A percentile compares a stretch with the other conserved stretches of the same genome.
Evolutionary conservation across 2,113 vertebrate genomes (phyloP).

Genomic region (Synchiropus splendidus): DNA sequence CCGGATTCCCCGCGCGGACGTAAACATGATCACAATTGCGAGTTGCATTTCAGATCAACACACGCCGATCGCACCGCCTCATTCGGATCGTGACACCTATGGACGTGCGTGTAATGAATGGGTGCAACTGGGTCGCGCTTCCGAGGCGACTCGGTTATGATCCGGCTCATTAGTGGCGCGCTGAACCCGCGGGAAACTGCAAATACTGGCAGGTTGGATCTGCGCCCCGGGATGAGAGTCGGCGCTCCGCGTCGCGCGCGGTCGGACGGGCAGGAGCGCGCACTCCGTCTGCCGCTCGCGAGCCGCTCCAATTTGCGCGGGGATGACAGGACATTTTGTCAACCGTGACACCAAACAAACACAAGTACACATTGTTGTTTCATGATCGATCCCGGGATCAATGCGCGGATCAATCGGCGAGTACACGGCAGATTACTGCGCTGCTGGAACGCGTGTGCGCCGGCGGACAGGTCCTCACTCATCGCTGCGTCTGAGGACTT

Average conservation of each 20-base stretch:
- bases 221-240: conserved; percentile 22
- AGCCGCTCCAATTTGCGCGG: conserved; percentile 26
- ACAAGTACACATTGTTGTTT: conserved; percentile 3
- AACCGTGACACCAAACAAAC: conserved; percentile 1
- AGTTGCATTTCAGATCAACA: conserved; percentile 12
- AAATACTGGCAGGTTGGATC: conserved; percentile 38
- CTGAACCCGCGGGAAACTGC: conserved; percentile 32
- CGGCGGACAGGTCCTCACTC: conserved; percentile 21
- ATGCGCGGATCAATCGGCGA: conserved; percentile 20
- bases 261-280: conserved; percentile 11
- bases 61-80: conserved; percentile 1
- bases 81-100: conserved; percentile 1
- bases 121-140: conserved; percentile 42
- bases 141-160: conserved; percentile 36
- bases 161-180: conserved; percentile 47
- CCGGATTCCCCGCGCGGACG: conserved; percentile 23
- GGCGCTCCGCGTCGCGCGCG: conserved; percentile 16
- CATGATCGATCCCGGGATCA: conserved; percentile 14
- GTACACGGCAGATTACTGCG: conserved; percentile 20
- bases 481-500: too few species aligned
- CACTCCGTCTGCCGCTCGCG: conserved; percentile 32
- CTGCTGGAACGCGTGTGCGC: conserved; percentile 22
- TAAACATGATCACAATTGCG: conserved; percentile 13
- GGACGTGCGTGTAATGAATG: conserved; percentile 36
- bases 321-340: not conserved